Evolutionary conservation across 2,797 vertebrate species (phyloP).

Genomic region (Micromesistius poutassou): DNA sequence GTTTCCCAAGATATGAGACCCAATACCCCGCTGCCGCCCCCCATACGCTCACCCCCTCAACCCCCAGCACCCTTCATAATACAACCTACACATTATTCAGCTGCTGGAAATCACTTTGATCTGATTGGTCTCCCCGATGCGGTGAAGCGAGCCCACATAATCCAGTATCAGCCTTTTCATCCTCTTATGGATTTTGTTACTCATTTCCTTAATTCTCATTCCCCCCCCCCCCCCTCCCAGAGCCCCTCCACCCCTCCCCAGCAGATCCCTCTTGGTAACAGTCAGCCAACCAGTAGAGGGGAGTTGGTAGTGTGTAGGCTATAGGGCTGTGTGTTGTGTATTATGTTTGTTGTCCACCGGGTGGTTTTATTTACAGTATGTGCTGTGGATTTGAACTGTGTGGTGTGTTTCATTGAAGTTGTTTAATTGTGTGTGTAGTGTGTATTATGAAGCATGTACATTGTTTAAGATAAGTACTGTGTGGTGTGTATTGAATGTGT

Average conservation of each 20-base stretch:
- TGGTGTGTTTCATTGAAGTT: too few species aligned
- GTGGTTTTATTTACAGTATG: too few species aligned
- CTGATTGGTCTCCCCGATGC: slow-evolving; percentile 67
- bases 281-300: too few species aligned
- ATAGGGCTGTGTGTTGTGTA: too few species aligned
- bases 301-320: too few species aligned
- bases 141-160: slow-evolving; percentile 73
- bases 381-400: too few species aligned
- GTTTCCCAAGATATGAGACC: slow-evolving; percentile 80
- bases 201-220: slow-evolving; percentile 57
- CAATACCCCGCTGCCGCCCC: slow-evolving; percentile 63
- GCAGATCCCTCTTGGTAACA: not conserved
- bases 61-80: slow-evolving; percentile 78
- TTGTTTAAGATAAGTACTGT: too few species aligned
- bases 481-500: too few species aligned
- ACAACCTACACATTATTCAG: slow-evolving; percentile 71
- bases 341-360: too few species aligned
- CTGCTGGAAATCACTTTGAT: slow-evolving; percentile 77
- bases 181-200: slow-evolving; percentile 70
- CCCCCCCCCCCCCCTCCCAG: not conserved
- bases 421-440: too few species aligned
- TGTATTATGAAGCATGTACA: too few species aligned
- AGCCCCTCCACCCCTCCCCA: not conserved
- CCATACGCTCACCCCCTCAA: slow-evolving; percentile 31
- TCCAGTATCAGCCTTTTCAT: slow-evolving; percentile 68